These are phyloP conservation scores for Tolmerus cingulatus DNA, from an alignment of 2,888 invertebrate species.

Conservation along the genomic window DNA sequence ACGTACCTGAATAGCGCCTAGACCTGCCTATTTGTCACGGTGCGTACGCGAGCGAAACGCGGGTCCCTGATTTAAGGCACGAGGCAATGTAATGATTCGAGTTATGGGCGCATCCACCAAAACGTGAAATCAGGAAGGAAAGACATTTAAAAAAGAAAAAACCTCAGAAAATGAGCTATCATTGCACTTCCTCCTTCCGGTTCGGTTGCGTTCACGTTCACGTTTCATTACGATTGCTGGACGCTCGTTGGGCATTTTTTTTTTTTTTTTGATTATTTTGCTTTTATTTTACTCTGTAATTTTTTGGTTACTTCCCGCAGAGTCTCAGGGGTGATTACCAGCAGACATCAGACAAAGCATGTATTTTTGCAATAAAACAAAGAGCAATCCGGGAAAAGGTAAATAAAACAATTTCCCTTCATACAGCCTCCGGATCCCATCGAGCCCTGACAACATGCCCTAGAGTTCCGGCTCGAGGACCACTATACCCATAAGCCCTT, in stretches of 20 bases:
- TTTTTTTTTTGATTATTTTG: neutral
- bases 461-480: neutral
- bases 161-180: neutral
- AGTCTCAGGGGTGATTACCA: constrained; percentile 15
- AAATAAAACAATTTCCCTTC: neutral
- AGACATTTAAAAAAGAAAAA: neutral
- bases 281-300: neutral
- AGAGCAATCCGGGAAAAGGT: neutral
- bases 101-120: neutral
- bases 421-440: neutral
- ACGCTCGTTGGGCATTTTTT: neutral
- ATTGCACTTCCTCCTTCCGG: neutral
- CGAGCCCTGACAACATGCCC: neutral
- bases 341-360: constrained; percentile 8
- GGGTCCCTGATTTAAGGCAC: neutral
- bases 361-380: neutral
- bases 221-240: neutral
- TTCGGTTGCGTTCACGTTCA: neutral
- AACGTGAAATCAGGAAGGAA: neutral
- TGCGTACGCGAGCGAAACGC: neutral
- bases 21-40: neutral
- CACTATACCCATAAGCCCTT: neutral
- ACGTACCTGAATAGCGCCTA: neutral
- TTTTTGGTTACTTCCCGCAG: neutral
- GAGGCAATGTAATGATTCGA: neutral